These are phyloP conservation scores for Catonia carolina DNA, from an alignment of 2,888 invertebrate species.

Conservation along the genomic window DNA sequence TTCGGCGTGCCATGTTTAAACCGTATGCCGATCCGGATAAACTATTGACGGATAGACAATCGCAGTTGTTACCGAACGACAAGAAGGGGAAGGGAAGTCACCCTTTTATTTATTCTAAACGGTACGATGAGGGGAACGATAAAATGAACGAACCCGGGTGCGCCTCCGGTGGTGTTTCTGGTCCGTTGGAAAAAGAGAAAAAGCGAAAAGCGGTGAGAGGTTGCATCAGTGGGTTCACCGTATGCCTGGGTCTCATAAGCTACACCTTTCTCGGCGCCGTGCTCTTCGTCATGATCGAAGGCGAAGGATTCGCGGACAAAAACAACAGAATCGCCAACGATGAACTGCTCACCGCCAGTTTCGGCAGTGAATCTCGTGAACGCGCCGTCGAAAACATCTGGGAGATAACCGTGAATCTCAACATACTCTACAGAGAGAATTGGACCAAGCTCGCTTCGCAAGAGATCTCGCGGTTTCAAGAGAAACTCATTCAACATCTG, in stretches of 20 bases:
- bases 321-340: no score
- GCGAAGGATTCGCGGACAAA: conserved; percentile 45
- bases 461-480: conserved; percentile 74
- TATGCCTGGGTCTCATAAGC: conserved; percentile 71
- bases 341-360: background rate
- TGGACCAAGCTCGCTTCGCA: conserved; percentile 78
- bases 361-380: conserved; percentile 52
- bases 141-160: no score
- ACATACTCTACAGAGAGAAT: conserved; percentile 82
- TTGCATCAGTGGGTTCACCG: conserved; percentile 71
- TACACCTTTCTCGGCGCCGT: conserved; percentile 72
- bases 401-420: conserved; percentile 81
- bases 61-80: no score
- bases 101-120: no score
- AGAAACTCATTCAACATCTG: conserved; percentile 70
- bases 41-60: no score
- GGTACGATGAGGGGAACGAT: no score
- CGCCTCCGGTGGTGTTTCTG: no score
- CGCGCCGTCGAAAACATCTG: conserved; percentile 81
- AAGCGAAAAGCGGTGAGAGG: conserved; percentile 56
- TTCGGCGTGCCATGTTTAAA: no score
- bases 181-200: no score
- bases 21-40: no score
- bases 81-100: no score
- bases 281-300: conserved; percentile 78